Percentiles rank a stretch among this genome's conserved stretches.
phyloP scores from a whole-genome alignment of 1,140 invertebrate genomes.

The Batillaria attramentaria region DNA sequence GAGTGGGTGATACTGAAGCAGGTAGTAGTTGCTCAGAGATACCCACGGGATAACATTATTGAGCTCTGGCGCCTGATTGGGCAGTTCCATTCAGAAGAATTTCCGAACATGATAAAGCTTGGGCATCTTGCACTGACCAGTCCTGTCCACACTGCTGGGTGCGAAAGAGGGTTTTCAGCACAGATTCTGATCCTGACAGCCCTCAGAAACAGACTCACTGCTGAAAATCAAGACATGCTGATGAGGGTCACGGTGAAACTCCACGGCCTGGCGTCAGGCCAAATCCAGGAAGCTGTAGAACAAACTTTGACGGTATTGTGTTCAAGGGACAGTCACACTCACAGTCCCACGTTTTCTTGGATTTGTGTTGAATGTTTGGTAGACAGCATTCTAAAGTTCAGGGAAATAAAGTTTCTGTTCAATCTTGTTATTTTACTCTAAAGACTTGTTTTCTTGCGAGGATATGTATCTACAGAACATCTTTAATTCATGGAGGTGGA shows the following conservation, averaged over 20 bases:
- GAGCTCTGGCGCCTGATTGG: neutral
- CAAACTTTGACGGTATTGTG: too few relatives aligned
- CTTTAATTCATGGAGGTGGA: too few relatives aligned
- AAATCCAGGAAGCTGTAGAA: too few relatives aligned
- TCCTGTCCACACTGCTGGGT: neutral
- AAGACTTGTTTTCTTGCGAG: too few relatives aligned
- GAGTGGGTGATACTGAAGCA: neutral
- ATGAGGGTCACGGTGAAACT: neutral
- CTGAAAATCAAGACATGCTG: slow-evolving; percentile 1
- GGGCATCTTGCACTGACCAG: neutral
- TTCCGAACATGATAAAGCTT: neutral
- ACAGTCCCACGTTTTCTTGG: too few relatives aligned
- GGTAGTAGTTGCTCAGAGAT: neutral
- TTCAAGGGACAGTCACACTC: too few relatives aligned
- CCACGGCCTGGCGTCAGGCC: too few relatives aligned
- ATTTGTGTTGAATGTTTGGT: too few relatives aligned
- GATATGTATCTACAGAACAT: too few relatives aligned
- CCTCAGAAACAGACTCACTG: neutral
- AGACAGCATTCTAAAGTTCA: too few relatives aligned
- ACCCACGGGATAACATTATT: neutral
- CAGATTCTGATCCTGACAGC: neutral
- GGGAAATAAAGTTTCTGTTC: too few relatives aligned
- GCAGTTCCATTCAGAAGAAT: neutral
- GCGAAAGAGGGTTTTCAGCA: neutral
- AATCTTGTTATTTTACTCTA: too few relatives aligned